These are phyloP conservation scores for Athalia rosae DNA, from an alignment of 2,888 invertebrate species.

Conservation along the genomic window DNA sequence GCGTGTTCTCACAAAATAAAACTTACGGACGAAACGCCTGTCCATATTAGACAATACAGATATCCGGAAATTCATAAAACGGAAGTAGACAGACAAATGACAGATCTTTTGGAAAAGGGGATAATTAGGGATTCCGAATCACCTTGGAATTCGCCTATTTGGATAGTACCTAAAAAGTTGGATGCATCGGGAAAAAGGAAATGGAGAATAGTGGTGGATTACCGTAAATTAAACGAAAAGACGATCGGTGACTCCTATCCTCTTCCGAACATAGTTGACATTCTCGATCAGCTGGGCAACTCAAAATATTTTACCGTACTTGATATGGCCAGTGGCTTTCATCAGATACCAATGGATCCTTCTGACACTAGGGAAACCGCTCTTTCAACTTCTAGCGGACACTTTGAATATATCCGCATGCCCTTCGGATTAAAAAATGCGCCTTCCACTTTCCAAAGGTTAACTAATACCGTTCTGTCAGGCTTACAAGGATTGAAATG, in stretches of 20 bases:
- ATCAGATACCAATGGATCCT: too few relatives aligned
- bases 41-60: too few relatives aligned
- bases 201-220: conserved; percentile 43
- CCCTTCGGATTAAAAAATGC: too few relatives aligned
- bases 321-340: too few relatives aligned
- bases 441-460: too few relatives aligned
- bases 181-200: conserved; percentile 39
- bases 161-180: conserved; percentile 41
- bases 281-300: too few relatives aligned
- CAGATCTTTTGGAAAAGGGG: not conserved
- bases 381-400: too few relatives aligned
- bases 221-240: conserved; percentile 35
- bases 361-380: too few relatives aligned
- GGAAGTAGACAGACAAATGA: conserved; percentile 23
- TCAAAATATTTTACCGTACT: too few relatives aligned
- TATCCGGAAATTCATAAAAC: conserved; percentile 9
- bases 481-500: conserved; percentile 44
- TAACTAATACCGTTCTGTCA: too few relatives aligned
- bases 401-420: too few relatives aligned
- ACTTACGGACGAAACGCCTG: not conserved
- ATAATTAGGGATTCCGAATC: conserved; percentile 15
- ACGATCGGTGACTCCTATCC: conserved; percentile 46
- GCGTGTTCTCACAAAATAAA: not conserved
- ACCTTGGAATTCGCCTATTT: conserved; percentile 39
- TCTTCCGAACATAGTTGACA: too few relatives aligned